These are phyloP conservation scores for Xenopus borealis DNA, from an alignment of 2,113 vertebrate species.

Conservation along the genomic window DNA sequence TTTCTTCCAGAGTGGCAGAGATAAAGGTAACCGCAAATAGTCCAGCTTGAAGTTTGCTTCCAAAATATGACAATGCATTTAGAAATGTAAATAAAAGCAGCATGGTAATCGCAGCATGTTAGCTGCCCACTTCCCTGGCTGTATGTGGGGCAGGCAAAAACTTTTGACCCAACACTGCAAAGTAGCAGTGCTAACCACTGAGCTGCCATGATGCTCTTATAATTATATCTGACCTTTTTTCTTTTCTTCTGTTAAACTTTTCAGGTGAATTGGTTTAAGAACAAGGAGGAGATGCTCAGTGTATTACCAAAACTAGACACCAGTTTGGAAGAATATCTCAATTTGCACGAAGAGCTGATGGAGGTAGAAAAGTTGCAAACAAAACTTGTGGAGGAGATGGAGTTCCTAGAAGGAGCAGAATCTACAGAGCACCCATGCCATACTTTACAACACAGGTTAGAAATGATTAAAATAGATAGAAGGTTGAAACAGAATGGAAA, in stretches of 20 bases:
- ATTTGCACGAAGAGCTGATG: slow-evolving; percentile 82
- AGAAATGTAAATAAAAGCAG: too few species aligned
- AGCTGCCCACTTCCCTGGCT: too few species aligned
- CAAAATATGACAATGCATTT: too few species aligned
- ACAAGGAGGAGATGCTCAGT: slow-evolving; percentile 91
- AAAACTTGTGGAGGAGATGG: slow-evolving; percentile 85
- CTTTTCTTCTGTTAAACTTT: slow-evolving; percentile 26
- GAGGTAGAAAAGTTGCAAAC: slow-evolving; percentile 85
- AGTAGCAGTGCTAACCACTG: too few species aligned
- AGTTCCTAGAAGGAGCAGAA: slow-evolving; percentile 91
- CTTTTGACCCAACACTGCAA: too few species aligned
- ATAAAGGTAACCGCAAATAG: slow-evolving; percentile 76
- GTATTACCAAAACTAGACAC: slow-evolving; percentile 89
- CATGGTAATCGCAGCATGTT: too few species aligned
- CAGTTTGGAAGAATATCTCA: slow-evolving; percentile 86
- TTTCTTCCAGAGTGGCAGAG: slow-evolving; percentile 94
- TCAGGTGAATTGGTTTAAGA: slow-evolving; percentile 99
- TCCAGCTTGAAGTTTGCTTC: too few species aligned
- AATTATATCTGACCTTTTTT: background rate
- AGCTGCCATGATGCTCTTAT: too few species aligned
- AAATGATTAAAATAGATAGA: background rate
- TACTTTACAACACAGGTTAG: slow-evolving; percentile 88
- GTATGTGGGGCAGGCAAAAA: too few species aligned
- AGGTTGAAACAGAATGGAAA: too few species aligned
- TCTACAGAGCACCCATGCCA: slow-evolving; percentile 82